Evolutionary conservation across 2,888 invertebrate species (phyloP), one percentile per base, ranked within the genome.

Genomic region (Pediacus dermestoides): DNA sequence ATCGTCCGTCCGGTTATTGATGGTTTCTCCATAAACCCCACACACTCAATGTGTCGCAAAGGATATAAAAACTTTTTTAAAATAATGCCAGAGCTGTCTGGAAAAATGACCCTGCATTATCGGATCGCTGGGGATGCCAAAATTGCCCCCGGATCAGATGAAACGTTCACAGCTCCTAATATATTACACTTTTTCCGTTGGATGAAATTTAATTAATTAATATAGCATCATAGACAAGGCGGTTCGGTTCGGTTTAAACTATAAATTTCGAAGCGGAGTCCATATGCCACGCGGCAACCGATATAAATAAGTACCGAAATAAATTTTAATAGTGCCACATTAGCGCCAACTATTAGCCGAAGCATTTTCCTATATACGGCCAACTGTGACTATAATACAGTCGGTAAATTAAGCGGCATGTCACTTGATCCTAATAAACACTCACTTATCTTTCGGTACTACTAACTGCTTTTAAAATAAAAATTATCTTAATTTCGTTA

Each of bases 31-130:
- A 57, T 55, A 56, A 58, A 57, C 52, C 58, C 53, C 50, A 48
- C 54, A 49, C 51, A 46, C 50, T 13, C 11, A 28, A n/a, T n/a
- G 44, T 54, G 47, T 52, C 53, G 56, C 55, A 31, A 37, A 46
- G 57, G 64, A 64, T 64, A 66, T 66, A 67, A 67, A 67, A 67
- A 66, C 55, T 67, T 67, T 67, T n/a, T 67, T 65, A 66, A 67
- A 67, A 67, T 67, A 67, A 67, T 67, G 65, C 66, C 60, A 56
- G 58, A 60, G 64, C 65, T 64, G 67, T 64, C 62, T 57, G 60
- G 66, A 66, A 66, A 66, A 67, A 68, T 68, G 64, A 64, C 61
- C 50, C 58, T n/a, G 62, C 64, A 66, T 67, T 68, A 66, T 67
- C 64, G 64, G 56, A 57, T 61, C 64, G n/a, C n/a, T n/a, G n/a